Conservation (phyloP, 1,140 invertebrate species). For the Pseudomyrmex pallidus region DNA sequence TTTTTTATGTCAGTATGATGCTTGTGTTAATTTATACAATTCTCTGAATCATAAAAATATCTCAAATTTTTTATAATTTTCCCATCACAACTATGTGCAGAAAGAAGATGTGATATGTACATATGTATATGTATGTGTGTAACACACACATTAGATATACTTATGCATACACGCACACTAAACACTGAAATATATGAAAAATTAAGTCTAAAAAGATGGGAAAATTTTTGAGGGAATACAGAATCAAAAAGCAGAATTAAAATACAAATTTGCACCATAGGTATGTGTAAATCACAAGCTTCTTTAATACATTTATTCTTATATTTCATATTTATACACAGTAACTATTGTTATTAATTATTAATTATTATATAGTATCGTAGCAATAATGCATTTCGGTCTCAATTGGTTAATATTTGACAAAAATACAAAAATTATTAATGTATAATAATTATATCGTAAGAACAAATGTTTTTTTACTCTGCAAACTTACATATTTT, state of each 20-base stretch:
- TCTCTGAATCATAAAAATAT: no score
- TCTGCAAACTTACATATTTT: slow-evolving; percentile 58
- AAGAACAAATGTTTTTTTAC: slow-evolving; percentile 75
- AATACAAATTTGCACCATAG: slow-evolving; percentile 53
- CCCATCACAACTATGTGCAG: no score
- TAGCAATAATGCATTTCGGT: slow-evolving; percentile 76
- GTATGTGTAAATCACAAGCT: slow-evolving; percentile 61
- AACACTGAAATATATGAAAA: slow-evolving; percentile 17
- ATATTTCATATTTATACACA: slow-evolving; percentile 82
- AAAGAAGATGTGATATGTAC: no score
- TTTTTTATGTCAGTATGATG: no score
- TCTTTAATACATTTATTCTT: slow-evolving; percentile 80
- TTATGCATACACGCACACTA: no score
- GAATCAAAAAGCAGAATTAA: background rate
- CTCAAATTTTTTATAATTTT: no score
- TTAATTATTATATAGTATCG: slow-evolving; percentile 78
- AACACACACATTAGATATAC: no score
- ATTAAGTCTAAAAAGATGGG: background rate
- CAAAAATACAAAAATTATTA: slow-evolving; percentile 83
- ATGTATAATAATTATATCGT: slow-evolving; percentile 75
- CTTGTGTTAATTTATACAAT: no score
- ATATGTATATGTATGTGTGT: no score
- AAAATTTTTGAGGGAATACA: background rate
- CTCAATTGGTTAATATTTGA: slow-evolving; percentile 79
- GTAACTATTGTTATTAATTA: slow-evolving; percentile 74